Percentiles rank a stretch among this genome's conserved stretches.
phyloP scores from a whole-genome alignment of 2,888 invertebrate genomes.

The Trypoxylon attenuatum region DNA sequence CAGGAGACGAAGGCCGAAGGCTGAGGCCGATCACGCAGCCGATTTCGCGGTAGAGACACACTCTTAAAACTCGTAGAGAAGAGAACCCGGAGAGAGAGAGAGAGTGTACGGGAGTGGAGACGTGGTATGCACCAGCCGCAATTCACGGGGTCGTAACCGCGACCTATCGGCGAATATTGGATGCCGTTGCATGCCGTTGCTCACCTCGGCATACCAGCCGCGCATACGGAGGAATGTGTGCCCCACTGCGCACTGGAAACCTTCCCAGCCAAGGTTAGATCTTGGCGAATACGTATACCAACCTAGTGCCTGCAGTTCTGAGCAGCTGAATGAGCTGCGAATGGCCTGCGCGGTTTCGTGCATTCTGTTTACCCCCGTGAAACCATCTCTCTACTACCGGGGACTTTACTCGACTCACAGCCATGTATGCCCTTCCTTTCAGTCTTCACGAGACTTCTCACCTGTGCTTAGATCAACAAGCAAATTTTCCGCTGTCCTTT shows the following conservation, averaged over 20 bases:
- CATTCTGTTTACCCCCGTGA: conserved; percentile 31
- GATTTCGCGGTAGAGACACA: no score
- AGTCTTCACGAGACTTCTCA: no score
- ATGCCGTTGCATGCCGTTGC: conserved; percentile 71
- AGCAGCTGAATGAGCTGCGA: conserved; percentile 47
- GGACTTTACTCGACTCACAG: no score
- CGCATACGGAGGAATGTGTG: conserved; percentile 68
- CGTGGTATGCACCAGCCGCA: conserved; percentile 61
- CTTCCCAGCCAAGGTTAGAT: conserved; percentile 64
- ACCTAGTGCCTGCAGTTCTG: conserved; percentile 8
- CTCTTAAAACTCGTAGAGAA: background rate
- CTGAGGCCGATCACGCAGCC: no score
- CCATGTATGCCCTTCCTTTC: no score
- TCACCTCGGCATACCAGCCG: conserved; percentile 70
- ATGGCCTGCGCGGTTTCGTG: conserved; percentile 19
- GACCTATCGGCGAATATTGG: conserved; percentile 70
- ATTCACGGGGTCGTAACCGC: conserved; percentile 71
- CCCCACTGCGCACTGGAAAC: conserved; percentile 64
- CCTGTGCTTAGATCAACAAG: no score
- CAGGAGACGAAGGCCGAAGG: no score
- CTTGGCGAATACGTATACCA: conserved; percentile 32
- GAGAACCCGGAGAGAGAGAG: no score
- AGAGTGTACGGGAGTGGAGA: conserved; percentile 30
- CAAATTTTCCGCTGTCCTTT: no score
- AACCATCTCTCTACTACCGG: no score